Base-by-base conservation (phyloP, 2,113 vertebrate genomes). In the Rhodinocichla rosea region DNA sequence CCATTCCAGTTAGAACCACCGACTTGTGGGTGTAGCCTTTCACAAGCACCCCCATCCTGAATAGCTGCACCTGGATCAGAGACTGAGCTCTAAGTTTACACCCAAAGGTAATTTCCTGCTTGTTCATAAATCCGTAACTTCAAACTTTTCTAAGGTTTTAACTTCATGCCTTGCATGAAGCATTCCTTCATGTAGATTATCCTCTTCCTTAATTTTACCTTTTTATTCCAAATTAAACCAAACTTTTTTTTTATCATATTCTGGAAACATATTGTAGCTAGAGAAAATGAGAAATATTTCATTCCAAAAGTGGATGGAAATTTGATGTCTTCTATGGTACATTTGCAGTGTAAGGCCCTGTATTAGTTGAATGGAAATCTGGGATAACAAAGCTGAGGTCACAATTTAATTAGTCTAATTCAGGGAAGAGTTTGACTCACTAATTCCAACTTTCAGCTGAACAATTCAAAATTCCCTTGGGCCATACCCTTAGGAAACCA, bases 371-470 rank as follows among this genome's bases (percentile, higher is more conserved):
- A 37, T 87, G 65, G 76, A 90, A 90, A 86, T 87, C 26, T 81
- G n/a, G 62, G 22, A 3, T 76, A 92, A 89, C 21, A 35, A 93
- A 83, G 80, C 57, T 96, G 92, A 97, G 62, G 76, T 96, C 83
- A 90, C 37, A 39, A 39, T 82, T 90, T 89, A 94, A 55, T 76
- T 73, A 78, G 22, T 45, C 15, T 75, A 77, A 92, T 47, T 95
- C 53, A 76, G 59, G 35, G 60, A 84, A 89, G 52, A 80, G 32
- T 92, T 90, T 96, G 87, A 94, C 37, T 95, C 91, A 92, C 71
- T 95, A 76, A 92, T 96, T 94, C 77, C 90, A 83, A n/a, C 62
- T 83, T 88, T 84, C 59, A 95, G 89, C 71, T 92, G 89, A 89
- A 92, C 79, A 94, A 91, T 65, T 52, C 50, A 91, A 84, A 92